Evolutionary conservation across 1,140 invertebrate species (phyloP), one percentile per base, ranked within the genome.

Genomic region (Drosophila kurseongensis): DNA sequence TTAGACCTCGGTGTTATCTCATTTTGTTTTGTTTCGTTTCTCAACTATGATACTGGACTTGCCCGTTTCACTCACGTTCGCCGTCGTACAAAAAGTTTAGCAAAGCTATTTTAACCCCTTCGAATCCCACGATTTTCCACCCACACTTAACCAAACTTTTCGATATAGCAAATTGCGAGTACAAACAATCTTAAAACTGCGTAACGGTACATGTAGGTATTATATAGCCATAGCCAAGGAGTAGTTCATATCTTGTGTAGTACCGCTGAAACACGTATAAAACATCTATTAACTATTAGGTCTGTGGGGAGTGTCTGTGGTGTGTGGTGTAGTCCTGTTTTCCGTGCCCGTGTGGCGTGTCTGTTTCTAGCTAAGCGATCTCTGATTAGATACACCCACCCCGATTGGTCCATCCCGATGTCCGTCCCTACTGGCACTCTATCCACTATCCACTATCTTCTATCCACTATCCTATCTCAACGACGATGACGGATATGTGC

Each of bases 1-100:
- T 91, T 91, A 91, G 89, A 91, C 89, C 84, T 91, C 83, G 89
- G 89, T 91, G 89, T 91, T 68, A 61, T 83, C 80, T 81, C 72
- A 75, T 71, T 90, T 73, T 75, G 61, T 75, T 78, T 55, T 76
- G 45, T 68, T 75, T 75, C 44, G 14, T 50, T 60, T 50, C 61
- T 52, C 44, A 51, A 75, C 63, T 78, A 80, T 84, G 76, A 89
- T 89, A 80, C 80, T 89, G 80, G 85, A 84, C 85, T 73, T 72
- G 56, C 78, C 62, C 79, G 62, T 80, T 88, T 86, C 84, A 89
- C 83, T 80, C 65, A 66, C 36, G 36, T 66, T 68, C 69, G 59
- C 84, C 67, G 50, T 89, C 73, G 72, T 88, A 88, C 84, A 88
- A 88, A 88, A 89, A 81, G 50, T 78, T 85, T 69, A 72, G 69